Evolutionary conservation across 2,797 vertebrate genomes (phyloP), one percentile per base, ranked within the genome.

Genomic region (Antennarius maculatus): DNA sequence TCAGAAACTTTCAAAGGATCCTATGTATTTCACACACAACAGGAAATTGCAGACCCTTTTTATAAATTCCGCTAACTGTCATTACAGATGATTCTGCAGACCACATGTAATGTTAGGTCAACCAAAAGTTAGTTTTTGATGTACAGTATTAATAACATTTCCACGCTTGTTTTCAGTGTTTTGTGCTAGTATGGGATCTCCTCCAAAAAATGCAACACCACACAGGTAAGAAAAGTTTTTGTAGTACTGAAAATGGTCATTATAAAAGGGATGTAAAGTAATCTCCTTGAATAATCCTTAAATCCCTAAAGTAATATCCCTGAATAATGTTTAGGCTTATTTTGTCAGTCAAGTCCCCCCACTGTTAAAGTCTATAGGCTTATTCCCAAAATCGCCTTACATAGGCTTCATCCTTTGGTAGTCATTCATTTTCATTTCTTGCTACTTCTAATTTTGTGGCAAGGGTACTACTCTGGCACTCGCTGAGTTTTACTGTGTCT

Each of bases 171-270:
- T 76, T 63, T 56, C 67, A 88, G 70, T 47, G 41, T 63, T 72
- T 48, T 43, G 4, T 37, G 27, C 54, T 9, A 53, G 15, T 41
- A 94, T 94, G 94, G 79, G 77, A 42, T 92, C 91, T 15, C 90
- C 91, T 58, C 72, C 64, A 18, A 93, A 87, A 78, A 48, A 71
- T 57, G 54, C 64, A 73, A 71, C 69, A 2, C 80, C 77, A 41
- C 73, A 52, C 57, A 86, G 91, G 93, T 94, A 79, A 67, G 80
- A 62, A 2, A 1, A 28, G 3, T 0, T 29, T 4, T 23, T 14
- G 7, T 54, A n/a, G 7, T 37, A 23, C 41, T 34, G n/a, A 66
- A 6, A 31, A n/a, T 45, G 23, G 39, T 4, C 7, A 51, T 13
- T 23, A 11, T 59, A 8, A 55, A 0, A 17, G 9, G 42, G 46